These are phyloP conservation scores for Oryzaephilus surinamensis DNA, from an alignment of 1,140 invertebrate species.

Conservation along the genomic window DNA sequence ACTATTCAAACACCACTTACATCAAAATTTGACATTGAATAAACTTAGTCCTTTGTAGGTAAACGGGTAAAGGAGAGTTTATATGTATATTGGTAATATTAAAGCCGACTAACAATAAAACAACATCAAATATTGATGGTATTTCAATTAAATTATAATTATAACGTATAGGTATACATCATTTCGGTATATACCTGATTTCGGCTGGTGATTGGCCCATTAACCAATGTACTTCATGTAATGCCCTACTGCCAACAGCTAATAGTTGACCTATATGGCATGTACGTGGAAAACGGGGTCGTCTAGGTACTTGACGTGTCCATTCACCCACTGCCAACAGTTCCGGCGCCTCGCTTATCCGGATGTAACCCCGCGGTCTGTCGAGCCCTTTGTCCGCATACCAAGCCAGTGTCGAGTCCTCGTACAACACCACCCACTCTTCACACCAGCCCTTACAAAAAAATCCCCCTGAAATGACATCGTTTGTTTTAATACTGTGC, in stretches of 20 bases:
- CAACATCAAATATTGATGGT: too few species aligned
- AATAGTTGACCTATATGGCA: slow-evolving; percentile 56
- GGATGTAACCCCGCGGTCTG: slow-evolving; percentile 40
- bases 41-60: too few species aligned
- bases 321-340: slow-evolving; percentile 66
- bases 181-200: slow-evolving; percentile 29
- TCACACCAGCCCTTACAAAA: slow-evolving; percentile 68
- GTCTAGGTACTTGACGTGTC: slow-evolving; percentile 57
- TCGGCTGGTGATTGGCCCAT: slow-evolving; percentile 31
- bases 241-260: slow-evolving; percentile 52
- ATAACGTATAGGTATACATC: too few species aligned
- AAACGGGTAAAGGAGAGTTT: too few species aligned
- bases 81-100: too few species aligned
- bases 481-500: too few species aligned
- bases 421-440: slow-evolving; percentile 69
- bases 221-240: slow-evolving; percentile 30
- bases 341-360: slow-evolving; percentile 65
- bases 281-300: slow-evolving; percentile 54
- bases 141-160: too few species aligned
- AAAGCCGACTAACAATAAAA: too few species aligned
- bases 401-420: slow-evolving; percentile 69
- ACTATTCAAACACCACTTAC: too few species aligned
- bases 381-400: slow-evolving; percentile 52
- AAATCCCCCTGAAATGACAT: slow-evolving; percentile 66
- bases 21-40: too few species aligned